phyloP scores from a whole-genome alignment of 2,797 vertebrate genomes.

The Thaleichthys pacificus region DNA sequence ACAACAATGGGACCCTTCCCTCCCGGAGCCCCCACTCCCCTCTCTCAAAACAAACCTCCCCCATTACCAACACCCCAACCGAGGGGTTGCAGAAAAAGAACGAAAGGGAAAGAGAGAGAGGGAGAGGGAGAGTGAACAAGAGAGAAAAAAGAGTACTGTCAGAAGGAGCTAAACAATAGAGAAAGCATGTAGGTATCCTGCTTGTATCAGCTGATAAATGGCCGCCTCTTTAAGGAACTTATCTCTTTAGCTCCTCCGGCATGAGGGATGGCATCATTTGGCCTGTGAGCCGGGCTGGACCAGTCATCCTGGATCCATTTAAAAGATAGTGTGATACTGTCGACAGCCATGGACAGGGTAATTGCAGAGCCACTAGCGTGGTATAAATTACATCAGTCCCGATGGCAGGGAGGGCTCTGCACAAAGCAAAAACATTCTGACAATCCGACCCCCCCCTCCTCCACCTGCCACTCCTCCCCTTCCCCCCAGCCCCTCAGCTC shows the following conservation, averaged over 20 bases:
- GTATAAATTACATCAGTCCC: conserved; percentile 97
- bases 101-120: conserved; percentile 25
- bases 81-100: conserved; percentile 57
- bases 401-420: conserved; percentile 85
- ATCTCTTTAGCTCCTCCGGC: conserved; percentile 96
- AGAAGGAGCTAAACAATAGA: conserved; percentile 91
- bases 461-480: conserved; percentile 72
- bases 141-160: conserved; percentile 77
- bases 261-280: conserved; percentile 99
- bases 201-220: conserved; percentile 99
- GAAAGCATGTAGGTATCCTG: conserved; percentile 88
- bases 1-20: conserved; percentile 32
- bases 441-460: conserved; percentile 71
- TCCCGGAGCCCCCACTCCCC: conserved; percentile 10
- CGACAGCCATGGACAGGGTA: conserved; percentile 95
- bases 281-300: conserved; percentile 97
- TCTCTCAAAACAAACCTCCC: conserved; percentile 40
- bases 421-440: conserved; percentile 83
- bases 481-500: conserved; percentile 78
- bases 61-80: conserved; percentile 52
- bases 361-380: conserved; percentile 92
- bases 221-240: conserved; percentile 99
- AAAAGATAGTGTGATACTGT: conserved; percentile 99
- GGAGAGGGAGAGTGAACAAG: conserved; percentile 8
- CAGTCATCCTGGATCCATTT: conserved; percentile 98